Percentiles rank a stretch among this genome's conserved stretches.
Conservation (phyloP, 2,113 vertebrate genomes). For the rat (Rattus norvegicus) region GRCr8 NC_086028.1:86676501-86677000, state of each 20-base stretch:
- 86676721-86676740: neutral
- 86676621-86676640: neutral
- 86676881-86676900: neutral
- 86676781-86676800: neutral
- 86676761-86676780: neutral
- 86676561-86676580: neutral
- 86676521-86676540: no score
- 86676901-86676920: conserved; percentile 35
- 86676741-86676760: neutral
- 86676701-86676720: neutral
- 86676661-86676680: neutral
- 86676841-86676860: conserved; percentile 3
- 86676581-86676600: neutral
- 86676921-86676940: neutral
- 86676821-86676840: neutral
- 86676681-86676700: neutral
- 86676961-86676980: neutral
- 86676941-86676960: conserved; percentile 28
- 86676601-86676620: neutral
- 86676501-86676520: no score
- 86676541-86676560: neutral
- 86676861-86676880: neutral
- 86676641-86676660: neutral
- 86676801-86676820: neutral
- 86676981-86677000: neutral